Evolutionary conservation across 2,113 vertebrate genomes (phyloP), one percentile per base, ranked within the genome.

Genomic region (Hypomesus transpacificus): DNA sequence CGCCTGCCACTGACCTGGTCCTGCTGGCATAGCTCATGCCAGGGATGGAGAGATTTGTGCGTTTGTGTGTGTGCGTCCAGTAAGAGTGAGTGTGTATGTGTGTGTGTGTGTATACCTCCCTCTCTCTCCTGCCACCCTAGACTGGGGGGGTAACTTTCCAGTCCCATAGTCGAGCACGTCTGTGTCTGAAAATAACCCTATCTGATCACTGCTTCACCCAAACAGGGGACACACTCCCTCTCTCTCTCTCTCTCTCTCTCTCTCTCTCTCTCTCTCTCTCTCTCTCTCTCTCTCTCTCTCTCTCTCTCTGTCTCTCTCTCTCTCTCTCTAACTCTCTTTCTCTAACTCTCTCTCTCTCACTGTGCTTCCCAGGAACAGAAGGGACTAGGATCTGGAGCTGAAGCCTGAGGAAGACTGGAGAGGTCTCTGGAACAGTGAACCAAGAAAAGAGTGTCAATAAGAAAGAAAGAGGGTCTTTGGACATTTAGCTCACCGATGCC

Each of bases 121-220:
- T 69, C 26, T 61, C 60, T 59, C 58, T 17, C 57, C 18, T 14
- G 28, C 59, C 56, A 26, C 46, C 64, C 56, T 71, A 80, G 82
- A 77, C 72, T 62, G 7, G 39, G 39, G 86, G 81, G 88, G 83
- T 88, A 81, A 87, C 85, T 90, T 89, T 90, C 87, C 89, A 89
- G 85, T 82, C 84, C 87, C 82, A 84, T 83, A 85, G 89, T 86
- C 85, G 87, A 93, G 79, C 87, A 85, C 85, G 77, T 87, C 89
- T 89, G 76, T 88, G 78, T 90, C 94, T 95, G 93, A 91, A 96
- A 96, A 97, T 95, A 96, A 90, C 91, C 89, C 88, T 82, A 82
- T 92, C 87, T 86, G 90, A 92, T 88, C 85, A 90, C 85, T 68
- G 89, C 86, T 90, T 86, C 90, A 86, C 88, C 81, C 82, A 88